A percentile compares a stretch with the other conserved stretches of the same genome.
These are phyloP conservation scores for Dinoponera quadriceps DNA, from an alignment of 1,140 invertebrate species.

Conservation along the genomic window DNA sequence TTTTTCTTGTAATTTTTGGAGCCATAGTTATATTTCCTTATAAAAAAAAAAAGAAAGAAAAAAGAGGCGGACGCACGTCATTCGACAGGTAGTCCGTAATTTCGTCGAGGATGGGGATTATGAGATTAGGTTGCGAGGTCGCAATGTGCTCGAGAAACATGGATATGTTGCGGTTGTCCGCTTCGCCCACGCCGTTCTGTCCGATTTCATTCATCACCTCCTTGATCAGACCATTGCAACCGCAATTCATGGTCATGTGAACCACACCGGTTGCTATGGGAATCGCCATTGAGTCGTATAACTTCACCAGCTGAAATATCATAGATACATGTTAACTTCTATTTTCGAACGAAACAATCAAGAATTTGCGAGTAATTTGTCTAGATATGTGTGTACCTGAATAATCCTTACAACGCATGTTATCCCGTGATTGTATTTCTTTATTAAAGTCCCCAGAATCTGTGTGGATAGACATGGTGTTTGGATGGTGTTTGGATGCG, in stretches of 20 bases:
- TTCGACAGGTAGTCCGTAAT: conserved; percentile 87
- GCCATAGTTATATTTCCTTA: no score
- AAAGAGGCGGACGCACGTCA: conserved; percentile 85
- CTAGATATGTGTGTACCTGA: conserved; percentile 84
- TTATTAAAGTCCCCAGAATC: conserved; percentile 92
- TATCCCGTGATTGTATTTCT: conserved; percentile 92
- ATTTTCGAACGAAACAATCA: conserved; percentile 3
- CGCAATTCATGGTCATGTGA: conserved; percentile 88
- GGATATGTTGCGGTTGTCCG: conserved; percentile 88
- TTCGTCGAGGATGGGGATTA: conserved; percentile 88
- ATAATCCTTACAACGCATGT: conserved; percentile 89
- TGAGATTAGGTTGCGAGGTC: conserved; percentile 87
- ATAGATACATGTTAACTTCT: conserved; percentile 14
- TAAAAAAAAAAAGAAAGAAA: conserved; percentile 76
- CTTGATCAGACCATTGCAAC: conserved; percentile 88
- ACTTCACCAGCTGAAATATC: conserved; percentile 88
- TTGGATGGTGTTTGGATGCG: neutral
- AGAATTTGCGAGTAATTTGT: conserved; percentile 36
- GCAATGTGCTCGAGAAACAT: conserved; percentile 90
- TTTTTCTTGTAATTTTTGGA: no score
- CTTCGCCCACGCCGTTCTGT: conserved; percentile 86
- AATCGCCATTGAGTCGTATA: conserved; percentile 89
- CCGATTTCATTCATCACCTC: conserved; percentile 91
- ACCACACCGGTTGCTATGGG: conserved; percentile 90
- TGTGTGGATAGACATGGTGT: conserved; percentile 84